These are phyloP conservation scores for Ganaspis brasiliensis DNA, from an alignment of 2,888 invertebrate species.

Conservation along the genomic window DNA sequence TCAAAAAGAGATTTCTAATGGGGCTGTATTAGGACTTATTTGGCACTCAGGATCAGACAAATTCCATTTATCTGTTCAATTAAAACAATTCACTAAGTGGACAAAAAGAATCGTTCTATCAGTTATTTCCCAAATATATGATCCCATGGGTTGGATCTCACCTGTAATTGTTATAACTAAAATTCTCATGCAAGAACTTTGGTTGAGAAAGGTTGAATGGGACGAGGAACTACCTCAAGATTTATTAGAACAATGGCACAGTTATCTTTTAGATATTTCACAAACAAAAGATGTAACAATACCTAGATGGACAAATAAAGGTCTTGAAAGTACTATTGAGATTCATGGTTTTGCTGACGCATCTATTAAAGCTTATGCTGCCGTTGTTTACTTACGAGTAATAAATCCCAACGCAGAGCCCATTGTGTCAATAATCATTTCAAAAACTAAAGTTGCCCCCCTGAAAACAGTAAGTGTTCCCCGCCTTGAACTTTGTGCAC, in stretches of 20 bases:
- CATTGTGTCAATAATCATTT: not conserved
- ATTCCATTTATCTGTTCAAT: not conserved
- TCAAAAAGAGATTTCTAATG: not conserved
- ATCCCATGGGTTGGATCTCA: not conserved
- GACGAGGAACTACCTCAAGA: not conserved
- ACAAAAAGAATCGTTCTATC: not conserved
- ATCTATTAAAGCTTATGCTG: constrained; percentile 44
- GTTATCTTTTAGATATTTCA: not conserved
- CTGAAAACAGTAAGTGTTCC: constrained; percentile 45
- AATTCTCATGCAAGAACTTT: not conserved
- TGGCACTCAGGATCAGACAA: not conserved
- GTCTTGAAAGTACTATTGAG: not conserved
- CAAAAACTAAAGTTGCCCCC: constrained; percentile 49
- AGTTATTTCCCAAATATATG: not conserved
- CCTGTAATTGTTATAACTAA: not conserved
- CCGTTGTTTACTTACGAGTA: constrained; percentile 36
- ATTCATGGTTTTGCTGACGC: constrained; percentile 48
- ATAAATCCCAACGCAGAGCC: not conserved
- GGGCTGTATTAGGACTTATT: not conserved
- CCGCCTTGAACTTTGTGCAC: constrained; percentile 44
- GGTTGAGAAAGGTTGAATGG: not conserved
- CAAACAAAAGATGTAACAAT: not conserved
- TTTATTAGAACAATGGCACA: not conserved
- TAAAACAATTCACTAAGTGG: not conserved
- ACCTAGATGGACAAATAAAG: not conserved